Percentiles rank a stretch among this genome's conserved stretches.
Conservation (phyloP, 2,113 vertebrate species). For the Anolis sagrei region DNA sequence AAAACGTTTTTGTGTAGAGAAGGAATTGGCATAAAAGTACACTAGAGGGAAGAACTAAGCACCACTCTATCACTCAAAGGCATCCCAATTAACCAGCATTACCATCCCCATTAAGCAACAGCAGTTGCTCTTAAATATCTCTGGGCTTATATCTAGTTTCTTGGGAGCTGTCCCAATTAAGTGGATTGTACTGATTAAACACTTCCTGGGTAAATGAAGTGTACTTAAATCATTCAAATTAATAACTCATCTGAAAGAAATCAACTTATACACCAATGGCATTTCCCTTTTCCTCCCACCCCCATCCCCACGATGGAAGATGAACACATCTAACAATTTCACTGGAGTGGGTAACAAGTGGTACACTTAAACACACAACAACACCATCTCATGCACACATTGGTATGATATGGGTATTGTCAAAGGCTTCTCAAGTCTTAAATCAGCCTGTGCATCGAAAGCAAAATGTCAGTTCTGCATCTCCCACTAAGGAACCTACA, state of each 20-base stretch:
- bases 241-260: slow-evolving; percentile 79
- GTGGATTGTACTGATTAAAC: slow-evolving; percentile 77
- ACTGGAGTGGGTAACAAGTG: slow-evolving; percentile 71
- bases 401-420: slow-evolving; percentile 64
- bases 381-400: neutral
- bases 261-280: slow-evolving; percentile 72
- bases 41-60: slow-evolving; percentile 32
- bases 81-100: slow-evolving; percentile 65
- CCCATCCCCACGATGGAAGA: slow-evolving; percentile 53
- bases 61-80: slow-evolving; percentile 59
- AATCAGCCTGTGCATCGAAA: slow-evolving; percentile 58
- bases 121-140: slow-evolving; percentile 69
- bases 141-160: slow-evolving; percentile 76
- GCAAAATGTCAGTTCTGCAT: slow-evolving; percentile 65
- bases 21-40: slow-evolving; percentile 16
- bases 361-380: slow-evolving; percentile 38
- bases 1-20: neutral
- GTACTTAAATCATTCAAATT: slow-evolving; percentile 78
- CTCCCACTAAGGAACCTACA: slow-evolving; percentile 55
- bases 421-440: slow-evolving; percentile 52
- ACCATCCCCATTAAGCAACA: slow-evolving; percentile 67
- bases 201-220: slow-evolving; percentile 77
- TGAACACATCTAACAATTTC: slow-evolving; percentile 66
- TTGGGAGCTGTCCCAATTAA: slow-evolving; percentile 78
- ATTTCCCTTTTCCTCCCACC: slow-evolving; percentile 52